These are phyloP conservation scores for Alfaro cultratus DNA, from an alignment of 2,797 vertebrate species.

Conservation along the genomic window DNA sequence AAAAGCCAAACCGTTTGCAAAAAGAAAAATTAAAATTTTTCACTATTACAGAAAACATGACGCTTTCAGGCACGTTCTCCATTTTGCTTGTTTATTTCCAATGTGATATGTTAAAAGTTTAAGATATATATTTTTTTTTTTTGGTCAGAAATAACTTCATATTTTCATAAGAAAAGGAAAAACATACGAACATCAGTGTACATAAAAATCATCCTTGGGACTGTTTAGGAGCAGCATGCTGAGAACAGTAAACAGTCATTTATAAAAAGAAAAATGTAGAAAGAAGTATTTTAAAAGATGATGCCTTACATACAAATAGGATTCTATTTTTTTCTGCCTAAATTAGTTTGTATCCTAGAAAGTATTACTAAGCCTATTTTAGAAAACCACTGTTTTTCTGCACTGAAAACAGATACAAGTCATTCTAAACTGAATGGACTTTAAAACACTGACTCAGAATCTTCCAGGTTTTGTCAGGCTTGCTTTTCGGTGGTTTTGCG, in stretches of 20 bases:
- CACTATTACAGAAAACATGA: not conserved
- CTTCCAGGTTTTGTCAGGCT: not conserved
- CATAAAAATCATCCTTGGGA: not conserved
- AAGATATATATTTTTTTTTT: not conserved
- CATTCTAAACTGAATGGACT: not conserved
- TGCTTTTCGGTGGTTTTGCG: not conserved
- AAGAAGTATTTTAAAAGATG: not conserved
- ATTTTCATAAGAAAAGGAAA: not conserved
- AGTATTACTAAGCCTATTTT: not conserved
- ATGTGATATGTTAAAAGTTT: not conserved
- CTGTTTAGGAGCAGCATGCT: not conserved
- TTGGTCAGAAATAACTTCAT: not conserved
- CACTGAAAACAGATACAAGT: not conserved
- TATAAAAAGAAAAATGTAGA: not conserved
- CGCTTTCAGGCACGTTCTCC: not conserved
- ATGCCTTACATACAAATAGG: not conserved
- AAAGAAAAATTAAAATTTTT: not conserved
- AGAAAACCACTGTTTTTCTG: not conserved
- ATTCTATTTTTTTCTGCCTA: not conserved
- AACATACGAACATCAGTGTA: not conserved
- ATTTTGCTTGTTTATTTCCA: not conserved
- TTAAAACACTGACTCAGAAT: not conserved
- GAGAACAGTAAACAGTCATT: not conserved
- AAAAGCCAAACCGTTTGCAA: not conserved
- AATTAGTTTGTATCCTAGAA: not conserved